Percentiles rank a stretch among this genome's conserved stretches.
Conservation (phyloP, 2,888 invertebrate genomes). For the Drosophila atroscutellata region DNA sequence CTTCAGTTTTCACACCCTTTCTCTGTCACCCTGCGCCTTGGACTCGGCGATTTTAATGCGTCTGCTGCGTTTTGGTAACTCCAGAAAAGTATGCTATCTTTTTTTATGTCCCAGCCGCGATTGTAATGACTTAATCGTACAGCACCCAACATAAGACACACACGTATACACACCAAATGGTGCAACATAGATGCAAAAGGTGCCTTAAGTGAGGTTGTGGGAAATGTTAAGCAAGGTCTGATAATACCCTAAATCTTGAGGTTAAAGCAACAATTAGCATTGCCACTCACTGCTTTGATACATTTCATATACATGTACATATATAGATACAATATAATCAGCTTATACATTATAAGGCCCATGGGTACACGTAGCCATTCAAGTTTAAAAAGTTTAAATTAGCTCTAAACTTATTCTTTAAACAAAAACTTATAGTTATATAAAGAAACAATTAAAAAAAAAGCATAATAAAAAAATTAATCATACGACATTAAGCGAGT, state of each 20-base stretch:
- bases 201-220: neutral
- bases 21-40: neutral
- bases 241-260: neutral
- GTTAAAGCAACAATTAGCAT: neutral
- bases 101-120: neutral
- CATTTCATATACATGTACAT: neutral
- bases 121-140: constrained; percentile 43
- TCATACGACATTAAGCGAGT: neutral
- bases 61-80: constrained; percentile 47
- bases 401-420: neutral
- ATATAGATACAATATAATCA: neutral
- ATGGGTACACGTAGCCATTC: neutral
- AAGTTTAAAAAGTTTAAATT: neutral
- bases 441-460: neutral
- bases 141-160: constrained; percentile 22
- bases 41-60: constrained; percentile 47
- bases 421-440: neutral
- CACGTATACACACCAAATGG: constrained; percentile 5
- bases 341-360: neutral
- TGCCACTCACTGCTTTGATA: neutral
- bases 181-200: constrained; percentile 28
- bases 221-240: neutral
- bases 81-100: constrained; percentile 35
- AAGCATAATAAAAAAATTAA: constrained; percentile 2
- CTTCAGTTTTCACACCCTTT: neutral